Evolutionary conservation across 2,888 invertebrate genomes (phyloP).

Genomic region (Tiliacea citrago): DNA sequence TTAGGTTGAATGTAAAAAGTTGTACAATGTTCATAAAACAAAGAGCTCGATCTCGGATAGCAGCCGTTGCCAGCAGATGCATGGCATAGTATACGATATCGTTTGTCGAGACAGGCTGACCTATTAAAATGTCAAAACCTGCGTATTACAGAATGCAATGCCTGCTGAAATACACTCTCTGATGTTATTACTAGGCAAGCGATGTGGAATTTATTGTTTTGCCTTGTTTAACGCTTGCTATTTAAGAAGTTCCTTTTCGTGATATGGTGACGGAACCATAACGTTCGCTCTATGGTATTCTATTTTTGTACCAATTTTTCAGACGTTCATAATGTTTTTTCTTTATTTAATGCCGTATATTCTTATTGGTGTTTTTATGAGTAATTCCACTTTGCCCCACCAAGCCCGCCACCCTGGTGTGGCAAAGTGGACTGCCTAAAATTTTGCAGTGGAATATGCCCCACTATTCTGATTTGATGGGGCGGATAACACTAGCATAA

Average conservation of each 20-base stretch:
- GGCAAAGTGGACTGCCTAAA: no score
- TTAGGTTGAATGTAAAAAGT: slow-evolving; percentile 46
- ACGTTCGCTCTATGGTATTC: slow-evolving; percentile 2
- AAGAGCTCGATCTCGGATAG: slow-evolving; percentile 38
- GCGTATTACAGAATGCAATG: slow-evolving; percentile 48
- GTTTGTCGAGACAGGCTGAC: slow-evolving; percentile 38
- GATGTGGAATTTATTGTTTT: slow-evolving; percentile 40
- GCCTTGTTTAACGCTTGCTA: slow-evolving; percentile 16
- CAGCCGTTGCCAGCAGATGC: slow-evolving; percentile 59
- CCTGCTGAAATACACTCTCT: slow-evolving; percentile 25
- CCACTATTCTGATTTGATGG: no score
- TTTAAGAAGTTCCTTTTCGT: slow-evolving; percentile 28
- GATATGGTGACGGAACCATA: slow-evolving; percentile 26
- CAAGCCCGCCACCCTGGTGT: no score
- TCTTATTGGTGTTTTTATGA: neutral
- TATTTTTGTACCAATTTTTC: slow-evolving; percentile 9
- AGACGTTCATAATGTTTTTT: neutral
- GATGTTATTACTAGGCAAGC: slow-evolving; percentile 40
- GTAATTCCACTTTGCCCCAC: no score
- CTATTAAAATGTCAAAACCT: slow-evolving; percentile 56
- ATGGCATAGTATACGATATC: slow-evolving; percentile 23
- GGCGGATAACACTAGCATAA: no score
- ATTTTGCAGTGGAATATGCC: no score
- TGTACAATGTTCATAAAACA: slow-evolving; percentile 44
- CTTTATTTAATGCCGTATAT: neutral